Conservation (phyloP, 2,888 invertebrate species). For the Elysia crispata region DNA sequence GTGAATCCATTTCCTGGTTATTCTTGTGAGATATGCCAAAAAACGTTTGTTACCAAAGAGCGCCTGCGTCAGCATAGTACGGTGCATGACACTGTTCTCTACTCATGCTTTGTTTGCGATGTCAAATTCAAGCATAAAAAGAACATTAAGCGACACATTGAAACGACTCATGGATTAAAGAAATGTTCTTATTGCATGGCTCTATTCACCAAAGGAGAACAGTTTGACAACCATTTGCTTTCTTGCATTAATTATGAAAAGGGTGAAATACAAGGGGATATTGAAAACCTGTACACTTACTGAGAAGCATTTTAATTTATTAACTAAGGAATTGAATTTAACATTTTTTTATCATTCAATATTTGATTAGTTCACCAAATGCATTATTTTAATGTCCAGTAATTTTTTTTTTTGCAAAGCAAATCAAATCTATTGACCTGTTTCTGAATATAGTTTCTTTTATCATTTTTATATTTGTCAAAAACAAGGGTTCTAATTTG, state of each 20-base stretch:
- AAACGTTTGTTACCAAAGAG: conserved; percentile 36
- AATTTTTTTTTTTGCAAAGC: too few relatives aligned
- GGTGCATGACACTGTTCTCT: conserved; percentile 37
- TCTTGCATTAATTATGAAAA: conserved; percentile 14
- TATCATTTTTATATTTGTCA: too few relatives aligned
- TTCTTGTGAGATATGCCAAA: conserved; percentile 37
- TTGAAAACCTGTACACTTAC: too few relatives aligned
- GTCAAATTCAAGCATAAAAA: conserved; percentile 43
- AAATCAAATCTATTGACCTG: too few relatives aligned
- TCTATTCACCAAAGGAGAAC: conserved; percentile 35
- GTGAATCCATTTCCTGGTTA: conserved; percentile 12
- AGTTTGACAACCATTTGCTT: conserved; percentile 33
- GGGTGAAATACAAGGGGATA: too few relatives aligned
- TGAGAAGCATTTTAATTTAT: too few relatives aligned
- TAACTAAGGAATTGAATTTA: too few relatives aligned
- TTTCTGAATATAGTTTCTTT: too few relatives aligned
- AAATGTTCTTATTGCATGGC: conserved; percentile 35
- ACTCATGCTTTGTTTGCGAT: conserved; percentile 43
- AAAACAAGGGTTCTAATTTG: too few relatives aligned
- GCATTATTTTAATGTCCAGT: too few relatives aligned
- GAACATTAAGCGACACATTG: conserved; percentile 40
- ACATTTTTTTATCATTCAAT: too few relatives aligned
- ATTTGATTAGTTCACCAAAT: too few relatives aligned
- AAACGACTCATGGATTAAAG: conserved; percentile 41
- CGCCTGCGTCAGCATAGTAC: conserved; percentile 40